Conservation (phyloP, 2,888 invertebrate species). For the Xestia xanthographa region DNA sequence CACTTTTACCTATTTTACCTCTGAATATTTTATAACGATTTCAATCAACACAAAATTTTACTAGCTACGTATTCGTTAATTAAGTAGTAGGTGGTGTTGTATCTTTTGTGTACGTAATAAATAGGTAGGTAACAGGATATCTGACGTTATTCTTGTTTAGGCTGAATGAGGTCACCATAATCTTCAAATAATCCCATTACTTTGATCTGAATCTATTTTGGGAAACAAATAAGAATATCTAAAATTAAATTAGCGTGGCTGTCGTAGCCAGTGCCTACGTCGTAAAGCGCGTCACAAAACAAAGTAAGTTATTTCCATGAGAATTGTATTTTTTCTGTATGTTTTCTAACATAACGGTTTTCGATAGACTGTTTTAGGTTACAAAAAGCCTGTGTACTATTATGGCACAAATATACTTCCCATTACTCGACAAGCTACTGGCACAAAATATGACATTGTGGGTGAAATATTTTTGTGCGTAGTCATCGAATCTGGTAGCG, state of each 20-base stretch:
- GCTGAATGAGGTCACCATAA: conserved; percentile 13
- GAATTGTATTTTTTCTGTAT: not conserved
- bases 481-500: conserved; percentile 51
- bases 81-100: not conserved
- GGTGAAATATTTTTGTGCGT: conserved; percentile 45
- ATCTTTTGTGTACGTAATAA: not conserved
- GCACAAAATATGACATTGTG: conserved; percentile 36
- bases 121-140: not conserved
- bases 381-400: conserved; percentile 15
- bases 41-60: not conserved
- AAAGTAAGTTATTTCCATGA: not conserved
- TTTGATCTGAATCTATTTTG: conserved; percentile 38
- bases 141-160: conserved; percentile 7
- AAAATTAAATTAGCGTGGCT: conserved; percentile 11
- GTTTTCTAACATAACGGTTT: not conserved
- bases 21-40: not conserved
- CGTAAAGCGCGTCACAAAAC: conserved; percentile 16
- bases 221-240: conserved; percentile 20
- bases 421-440: conserved; percentile 22
- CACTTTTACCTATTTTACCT: not conserved
- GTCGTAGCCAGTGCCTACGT: conserved; percentile 30
- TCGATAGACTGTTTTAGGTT: conserved; percentile 1
- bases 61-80: conserved; percentile 1
- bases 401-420: conserved; percentile 24
- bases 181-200: conserved; percentile 21